A percentile compares a stretch with the other conserved stretches of the same genome.
Evolutionary conservation across 2,113 vertebrate species (phyloP).

Genomic region (Tyto alba): DNA sequence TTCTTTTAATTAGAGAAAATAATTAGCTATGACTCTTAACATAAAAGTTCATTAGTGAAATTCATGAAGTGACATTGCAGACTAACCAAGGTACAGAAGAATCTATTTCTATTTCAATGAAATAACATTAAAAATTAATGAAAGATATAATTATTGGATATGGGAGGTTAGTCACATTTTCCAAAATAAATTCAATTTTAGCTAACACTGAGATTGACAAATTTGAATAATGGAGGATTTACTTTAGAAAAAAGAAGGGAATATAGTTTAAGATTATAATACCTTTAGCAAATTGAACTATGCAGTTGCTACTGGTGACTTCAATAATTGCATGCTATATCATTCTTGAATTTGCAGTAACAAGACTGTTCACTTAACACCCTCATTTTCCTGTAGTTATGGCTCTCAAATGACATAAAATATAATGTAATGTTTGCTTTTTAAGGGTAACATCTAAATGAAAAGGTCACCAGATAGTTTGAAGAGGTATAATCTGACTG

Average conservation of each 20-base stretch:
- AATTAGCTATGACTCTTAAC: neutral
- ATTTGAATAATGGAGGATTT: neutral
- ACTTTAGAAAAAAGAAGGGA: neutral
- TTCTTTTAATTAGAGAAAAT: neutral
- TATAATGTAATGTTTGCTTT: neutral
- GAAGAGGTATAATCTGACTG: neutral
- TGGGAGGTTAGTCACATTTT: neutral
- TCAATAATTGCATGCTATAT: neutral
- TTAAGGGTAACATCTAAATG: neutral
- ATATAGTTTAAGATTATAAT: neutral
- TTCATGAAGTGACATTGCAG: neutral
- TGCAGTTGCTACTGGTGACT: neutral
- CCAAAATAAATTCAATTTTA: constrained; percentile 1
- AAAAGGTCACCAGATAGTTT: neutral
- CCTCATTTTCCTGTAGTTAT: neutral
- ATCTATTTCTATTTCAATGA: neutral
- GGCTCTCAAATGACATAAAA: neutral
- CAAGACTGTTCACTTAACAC: neutral
- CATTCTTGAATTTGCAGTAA: neutral
- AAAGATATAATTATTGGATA: neutral
- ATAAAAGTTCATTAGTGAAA: neutral
- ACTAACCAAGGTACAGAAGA: neutral
- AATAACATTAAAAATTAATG: neutral
- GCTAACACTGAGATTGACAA: neutral
- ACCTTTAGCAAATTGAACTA: neutral